Base-by-base conservation (phyloP, 2,888 invertebrate species). In the Apotomis capreana region DNA sequence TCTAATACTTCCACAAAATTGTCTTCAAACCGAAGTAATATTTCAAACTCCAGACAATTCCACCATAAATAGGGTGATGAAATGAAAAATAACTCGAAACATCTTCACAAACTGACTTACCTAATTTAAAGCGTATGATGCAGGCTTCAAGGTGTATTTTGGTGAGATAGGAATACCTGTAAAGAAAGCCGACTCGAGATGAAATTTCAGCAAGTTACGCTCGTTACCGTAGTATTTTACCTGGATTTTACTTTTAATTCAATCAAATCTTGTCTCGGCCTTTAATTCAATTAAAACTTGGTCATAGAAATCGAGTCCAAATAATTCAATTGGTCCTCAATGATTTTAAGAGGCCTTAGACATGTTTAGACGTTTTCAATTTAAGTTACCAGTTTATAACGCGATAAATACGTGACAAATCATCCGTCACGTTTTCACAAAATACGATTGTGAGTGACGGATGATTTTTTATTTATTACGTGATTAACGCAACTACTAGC, bases 201-300 rank as follows among this genome's bases (percentile, higher is more conserved):
- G 62, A 51, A 69, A 69, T 58, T 63, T 36, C 12, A 51, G 54
- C 36, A 64, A 62, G 63, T 70, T 70, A 59, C 52, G 58, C 63
- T 59, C 10, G 58, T 58, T 58, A 54, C 61, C n/a, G n/a, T 60
- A 44, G 68, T 60, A n/a, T 55, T 69, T 67, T 40, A 60, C 65
- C 64, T 65, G 70, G 65, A 70, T 60, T 36, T 52, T 36, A 60
- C 54, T 54, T 65, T 61, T 69, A 69, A 69, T 69, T 70, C 57
- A 65, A 70, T 65, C 59, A 54, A 65, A 70, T 60, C 54, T 60
- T 70, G 46, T 8, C 49, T 46, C n/a, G 6, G 67, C 67, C 12
- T 65, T 61, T 69, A 69, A 69, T 69, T 70, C 57, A 65, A 70
- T 65, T 65, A 54, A 70, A 70, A 65, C 46, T 60, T 70, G 46